Conservation (phyloP, 2,888 invertebrate genomes). For the Bombylius major region DNA sequence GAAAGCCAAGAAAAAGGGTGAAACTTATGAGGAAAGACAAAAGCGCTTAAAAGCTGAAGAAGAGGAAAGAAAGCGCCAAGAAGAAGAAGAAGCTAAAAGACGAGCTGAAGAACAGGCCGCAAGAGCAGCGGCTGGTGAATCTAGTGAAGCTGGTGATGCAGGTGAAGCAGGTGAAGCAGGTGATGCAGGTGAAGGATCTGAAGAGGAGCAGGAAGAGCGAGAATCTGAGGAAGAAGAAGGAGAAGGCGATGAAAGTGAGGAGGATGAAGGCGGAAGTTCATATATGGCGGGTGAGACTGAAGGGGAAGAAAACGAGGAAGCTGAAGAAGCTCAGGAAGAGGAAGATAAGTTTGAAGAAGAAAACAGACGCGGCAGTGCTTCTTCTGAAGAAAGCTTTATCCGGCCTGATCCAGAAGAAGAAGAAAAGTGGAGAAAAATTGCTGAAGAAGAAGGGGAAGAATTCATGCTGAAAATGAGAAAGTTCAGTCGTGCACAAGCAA, state of each 20-base stretch:
- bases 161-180: constrained; percentile 13
- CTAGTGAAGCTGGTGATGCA: constrained; percentile 20
- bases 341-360: constrained; percentile 16
- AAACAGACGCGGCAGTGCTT: constrained; percentile 27
- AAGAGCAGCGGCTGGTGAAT: constrained; percentile 20
- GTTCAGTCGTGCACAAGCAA: constrained; percentile 26
- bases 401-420: constrained; percentile 30
- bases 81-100: constrained; percentile 21
- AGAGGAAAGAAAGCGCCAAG: constrained; percentile 18
- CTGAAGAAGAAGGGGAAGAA: constrained; percentile 31
- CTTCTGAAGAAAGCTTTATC: constrained; percentile 29
- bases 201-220: constrained; percentile 19
- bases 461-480: constrained; percentile 33
- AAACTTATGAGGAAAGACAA: constrained; percentile 31
- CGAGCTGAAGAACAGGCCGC: constrained; percentile 25
- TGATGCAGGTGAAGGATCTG: constrained; percentile 17
- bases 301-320: constrained; percentile 12
- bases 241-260: constrained; percentile 12
- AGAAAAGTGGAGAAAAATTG: constrained; percentile 32
- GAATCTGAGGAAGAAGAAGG: constrained; percentile 10
- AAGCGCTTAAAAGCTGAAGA: constrained; percentile 29
- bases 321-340: constrained; percentile 14
- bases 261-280: constrained; percentile 5
- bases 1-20: constrained; percentile 24
- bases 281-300: not conserved